phyloP scores from a whole-genome alignment of 2,888 invertebrate genomes.

The Caenorhabditis sulstoni region DNA sequence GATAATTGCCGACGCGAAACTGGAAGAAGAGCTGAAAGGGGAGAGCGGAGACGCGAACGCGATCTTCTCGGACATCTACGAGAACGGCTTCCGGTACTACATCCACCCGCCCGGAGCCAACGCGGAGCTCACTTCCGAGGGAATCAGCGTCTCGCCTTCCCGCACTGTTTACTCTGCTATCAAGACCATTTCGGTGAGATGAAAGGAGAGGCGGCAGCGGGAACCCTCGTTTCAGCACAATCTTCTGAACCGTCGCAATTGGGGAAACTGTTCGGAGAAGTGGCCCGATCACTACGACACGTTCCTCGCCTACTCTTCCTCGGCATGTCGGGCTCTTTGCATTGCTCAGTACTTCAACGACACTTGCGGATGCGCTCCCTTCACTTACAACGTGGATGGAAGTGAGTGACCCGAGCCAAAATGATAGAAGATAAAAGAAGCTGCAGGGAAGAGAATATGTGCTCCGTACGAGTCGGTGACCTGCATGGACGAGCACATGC shows the following conservation, averaged over 20 bases:
- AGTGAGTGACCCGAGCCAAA: slow-evolving; percentile 48
- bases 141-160: slow-evolving; percentile 77
- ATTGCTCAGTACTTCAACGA: slow-evolving; percentile 62
- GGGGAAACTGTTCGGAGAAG: slow-evolving; percentile 67
- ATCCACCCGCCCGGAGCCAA: slow-evolving; percentile 69
- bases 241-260: slow-evolving; percentile 54
- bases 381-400: slow-evolving; percentile 68
- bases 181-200: slow-evolving; percentile 64
- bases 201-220: background rate
- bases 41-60: slow-evolving; percentile 53
- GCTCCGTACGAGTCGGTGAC: slow-evolving; percentile 62
- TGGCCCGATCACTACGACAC: slow-evolving; percentile 61
- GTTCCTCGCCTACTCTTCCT: slow-evolving; percentile 54
- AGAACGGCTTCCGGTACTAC: slow-evolving; percentile 76
- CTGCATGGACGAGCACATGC: slow-evolving; percentile 63
- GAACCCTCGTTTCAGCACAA: slow-evolving; percentile 59
- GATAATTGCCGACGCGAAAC: slow-evolving; percentile 70
- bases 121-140: slow-evolving; percentile 73
- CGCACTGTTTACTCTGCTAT: slow-evolving; percentile 72
- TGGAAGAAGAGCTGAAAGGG: slow-evolving; percentile 69
- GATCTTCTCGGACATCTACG: slow-evolving; percentile 70
- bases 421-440: slow-evolving; percentile 3
- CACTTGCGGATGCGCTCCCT: slow-evolving; percentile 67
- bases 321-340: slow-evolving; percentile 63
- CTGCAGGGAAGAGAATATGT: slow-evolving; percentile 60